Conservation (phyloP, 1,140 invertebrate species). For the Nasonia vitripennis region DNA sequence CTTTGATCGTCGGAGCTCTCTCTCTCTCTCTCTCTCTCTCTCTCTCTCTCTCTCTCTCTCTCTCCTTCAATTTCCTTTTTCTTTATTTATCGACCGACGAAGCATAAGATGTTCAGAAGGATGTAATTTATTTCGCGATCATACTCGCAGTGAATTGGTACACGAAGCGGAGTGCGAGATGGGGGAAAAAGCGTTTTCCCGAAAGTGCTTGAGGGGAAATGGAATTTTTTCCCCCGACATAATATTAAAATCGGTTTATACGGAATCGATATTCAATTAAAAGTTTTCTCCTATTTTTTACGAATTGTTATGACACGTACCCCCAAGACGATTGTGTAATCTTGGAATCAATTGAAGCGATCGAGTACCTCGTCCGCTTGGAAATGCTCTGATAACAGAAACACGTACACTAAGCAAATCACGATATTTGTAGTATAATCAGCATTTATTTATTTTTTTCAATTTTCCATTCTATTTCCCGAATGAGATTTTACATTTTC, state of each 20-base stretch:
- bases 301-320: background rate
- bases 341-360: background rate
- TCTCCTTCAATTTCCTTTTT: background rate
- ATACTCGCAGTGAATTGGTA: background rate
- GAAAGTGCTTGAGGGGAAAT: slow-evolving; percentile 7
- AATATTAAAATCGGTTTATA: slow-evolving; percentile 22
- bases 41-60: no score
- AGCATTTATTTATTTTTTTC: slow-evolving; percentile 5
- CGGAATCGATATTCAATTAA: slow-evolving; percentile 37
- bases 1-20: background rate
- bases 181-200: background rate
- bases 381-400: no score
- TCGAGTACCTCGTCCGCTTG: background rate
- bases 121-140: background rate
- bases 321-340: background rate
- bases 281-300: slow-evolving; percentile 6
- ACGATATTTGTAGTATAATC: background rate
- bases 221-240: background rate
- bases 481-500: no score
- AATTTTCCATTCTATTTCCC: background rate
- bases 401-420: background rate
- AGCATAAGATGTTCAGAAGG: background rate
- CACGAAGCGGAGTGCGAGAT: background rate
- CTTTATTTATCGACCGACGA: background rate
- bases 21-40: no score